These are phyloP conservation scores for Pyrocoelia pectoralis DNA, from an alignment of 2,888 invertebrate genomes.

Conservation along the genomic window DNA sequence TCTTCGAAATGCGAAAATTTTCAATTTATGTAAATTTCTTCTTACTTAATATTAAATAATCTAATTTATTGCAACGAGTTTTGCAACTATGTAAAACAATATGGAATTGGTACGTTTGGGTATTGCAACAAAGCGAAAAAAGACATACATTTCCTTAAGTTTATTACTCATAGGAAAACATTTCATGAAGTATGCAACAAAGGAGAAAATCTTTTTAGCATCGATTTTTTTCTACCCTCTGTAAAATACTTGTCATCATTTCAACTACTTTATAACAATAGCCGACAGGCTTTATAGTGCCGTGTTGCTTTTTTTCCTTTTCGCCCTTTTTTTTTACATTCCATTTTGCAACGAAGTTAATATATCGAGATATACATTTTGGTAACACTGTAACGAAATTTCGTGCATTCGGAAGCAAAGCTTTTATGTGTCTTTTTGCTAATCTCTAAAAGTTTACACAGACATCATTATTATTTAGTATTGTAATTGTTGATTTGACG, in stretches of 20 bases:
- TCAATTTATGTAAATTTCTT: conserved; percentile 9
- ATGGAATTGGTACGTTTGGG: neutral
- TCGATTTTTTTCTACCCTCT: neutral
- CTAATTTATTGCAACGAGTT: neutral
- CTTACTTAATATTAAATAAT: neutral
- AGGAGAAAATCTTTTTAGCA: neutral
- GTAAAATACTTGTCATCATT: neutral
- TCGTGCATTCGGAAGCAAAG: too few relatives aligned
- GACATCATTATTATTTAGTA: too few relatives aligned
- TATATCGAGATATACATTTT: too few relatives aligned
- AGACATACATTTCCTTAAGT: neutral
- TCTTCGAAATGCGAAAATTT: conserved; percentile 10
- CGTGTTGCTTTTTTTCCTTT: too few relatives aligned
- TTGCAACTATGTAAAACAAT: neutral
- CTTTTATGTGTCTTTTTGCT: too few relatives aligned
- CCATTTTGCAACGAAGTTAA: too few relatives aligned
- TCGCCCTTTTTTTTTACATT: too few relatives aligned
- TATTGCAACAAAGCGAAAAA: neutral
- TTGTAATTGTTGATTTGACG: too few relatives aligned
- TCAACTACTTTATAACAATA: neutral
- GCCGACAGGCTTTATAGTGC: too few relatives aligned
- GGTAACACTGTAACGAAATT: too few relatives aligned
- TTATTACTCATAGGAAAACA: neutral
- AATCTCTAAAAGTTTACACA: too few relatives aligned
- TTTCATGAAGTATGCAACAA: neutral